Percentiles rank a stretch among this genome's conserved stretches.
These are phyloP conservation scores for Rhabditoides inermis DNA, from an alignment of 2,888 invertebrate genomes.

Conservation along the genomic window DNA sequence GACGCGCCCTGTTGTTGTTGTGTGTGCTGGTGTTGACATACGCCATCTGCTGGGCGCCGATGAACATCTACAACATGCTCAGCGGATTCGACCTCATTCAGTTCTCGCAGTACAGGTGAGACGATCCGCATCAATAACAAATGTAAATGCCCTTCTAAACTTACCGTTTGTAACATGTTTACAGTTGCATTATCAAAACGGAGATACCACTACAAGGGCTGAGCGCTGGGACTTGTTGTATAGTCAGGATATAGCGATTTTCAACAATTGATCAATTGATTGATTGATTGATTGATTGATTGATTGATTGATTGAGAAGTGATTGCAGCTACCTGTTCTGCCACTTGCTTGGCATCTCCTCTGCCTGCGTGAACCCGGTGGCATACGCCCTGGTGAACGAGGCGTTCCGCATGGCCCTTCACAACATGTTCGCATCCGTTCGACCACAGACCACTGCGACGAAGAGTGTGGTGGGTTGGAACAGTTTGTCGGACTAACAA, in stretches of 20 bases:
- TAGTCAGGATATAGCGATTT: no score
- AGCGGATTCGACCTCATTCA: constrained; percentile 41
- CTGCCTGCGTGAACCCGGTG: constrained; percentile 81
- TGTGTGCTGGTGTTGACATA: constrained; percentile 78
- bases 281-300: no score
- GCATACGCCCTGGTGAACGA: constrained; percentile 88
- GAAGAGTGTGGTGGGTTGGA: no score
- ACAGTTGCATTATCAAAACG: no score
- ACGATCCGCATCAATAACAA: neutral
- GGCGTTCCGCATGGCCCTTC: constrained; percentile 63
- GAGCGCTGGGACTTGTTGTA: no score
- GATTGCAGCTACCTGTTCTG: constrained; percentile 56
- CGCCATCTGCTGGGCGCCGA: constrained; percentile 79
- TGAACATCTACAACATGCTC: constrained; percentile 70
- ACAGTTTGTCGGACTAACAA: no score
- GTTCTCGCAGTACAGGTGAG: constrained; percentile 44
- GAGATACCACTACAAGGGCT: no score
- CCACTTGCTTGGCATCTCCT: constrained; percentile 73
- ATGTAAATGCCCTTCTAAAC: neutral
- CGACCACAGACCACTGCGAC: no score
- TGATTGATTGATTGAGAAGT: no score
- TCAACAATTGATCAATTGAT: no score
- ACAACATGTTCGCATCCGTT: constrained; percentile 26
- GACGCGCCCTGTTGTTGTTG: constrained; percentile 73
- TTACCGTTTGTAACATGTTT: no score